These are phyloP conservation scores for Drosophila ezoana DNA, from an alignment of 2,888 invertebrate genomes.

Conservation along the genomic window DNA sequence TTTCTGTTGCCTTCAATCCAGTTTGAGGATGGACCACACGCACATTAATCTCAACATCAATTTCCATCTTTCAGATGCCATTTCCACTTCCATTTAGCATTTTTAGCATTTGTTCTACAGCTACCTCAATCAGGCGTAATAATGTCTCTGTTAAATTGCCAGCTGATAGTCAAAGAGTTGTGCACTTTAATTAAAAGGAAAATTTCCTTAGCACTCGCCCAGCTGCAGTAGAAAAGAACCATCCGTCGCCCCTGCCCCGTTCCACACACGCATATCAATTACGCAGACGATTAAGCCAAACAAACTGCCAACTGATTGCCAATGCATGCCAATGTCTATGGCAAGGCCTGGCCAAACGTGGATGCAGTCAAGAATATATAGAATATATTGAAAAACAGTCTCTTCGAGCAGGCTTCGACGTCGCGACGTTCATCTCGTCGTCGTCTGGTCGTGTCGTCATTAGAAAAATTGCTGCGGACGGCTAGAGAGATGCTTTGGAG, in stretches of 20 bases:
- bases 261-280: constrained; percentile 70
- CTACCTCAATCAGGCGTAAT: constrained; percentile 45
- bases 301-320: constrained; percentile 80
- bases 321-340: constrained; percentile 65
- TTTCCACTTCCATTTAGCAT: constrained; percentile 65
- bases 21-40: constrained; percentile 41
- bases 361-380: constrained; percentile 19
- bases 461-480: constrained; percentile 62
- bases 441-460: constrained; percentile 63
- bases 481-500: constrained; percentile 18
- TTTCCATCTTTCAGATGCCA: constrained; percentile 46
- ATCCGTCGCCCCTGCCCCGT: neutral
- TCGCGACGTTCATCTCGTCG: constrained; percentile 6
- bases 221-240: neutral
- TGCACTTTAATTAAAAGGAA: constrained; percentile 68
- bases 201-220: constrained; percentile 5
- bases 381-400: neutral
- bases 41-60: constrained; percentile 59
- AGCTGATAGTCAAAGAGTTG: constrained; percentile 51
- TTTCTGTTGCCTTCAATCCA: neutral
- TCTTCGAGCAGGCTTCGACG: constrained; percentile 20
- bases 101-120: constrained; percentile 6
- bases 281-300: constrained; percentile 78
- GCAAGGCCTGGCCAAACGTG: constrained; percentile 43
- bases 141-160: constrained; percentile 75